Evolutionary conservation across 1,140 invertebrate species (phyloP).

Genomic region (Ostrea denselamellosa): DNA sequence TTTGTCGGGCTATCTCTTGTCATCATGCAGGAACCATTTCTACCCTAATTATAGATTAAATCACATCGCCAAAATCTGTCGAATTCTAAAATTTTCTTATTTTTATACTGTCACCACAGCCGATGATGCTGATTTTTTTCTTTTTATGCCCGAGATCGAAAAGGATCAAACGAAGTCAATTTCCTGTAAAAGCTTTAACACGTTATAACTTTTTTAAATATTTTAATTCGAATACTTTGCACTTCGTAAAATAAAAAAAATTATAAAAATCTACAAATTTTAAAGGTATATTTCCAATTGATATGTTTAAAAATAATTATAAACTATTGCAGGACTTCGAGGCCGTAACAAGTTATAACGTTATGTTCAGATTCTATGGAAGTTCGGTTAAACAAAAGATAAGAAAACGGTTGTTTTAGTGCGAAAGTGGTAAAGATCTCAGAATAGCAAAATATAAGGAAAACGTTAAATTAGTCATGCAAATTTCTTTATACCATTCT

Average conservation of each 20-base stretch:
- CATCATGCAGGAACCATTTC: conserved; percentile 13
- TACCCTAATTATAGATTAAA: conserved; percentile 38
- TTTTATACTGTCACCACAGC: conserved; percentile 23
- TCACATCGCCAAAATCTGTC: conserved; percentile 37
- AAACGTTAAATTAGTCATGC: too few relatives aligned
- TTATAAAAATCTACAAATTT: too few relatives aligned
- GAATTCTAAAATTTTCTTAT: conserved; percentile 26
- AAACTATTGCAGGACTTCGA: too few relatives aligned
- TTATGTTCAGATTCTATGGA: too few relatives aligned
- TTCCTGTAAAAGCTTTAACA: not conserved
- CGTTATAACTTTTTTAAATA: not conserved
- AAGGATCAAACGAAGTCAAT: conserved; percentile 22
- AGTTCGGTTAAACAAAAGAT: too few relatives aligned
- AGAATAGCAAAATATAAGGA: too few relatives aligned
- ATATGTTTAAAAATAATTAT: too few relatives aligned
- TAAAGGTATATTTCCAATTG: too few relatives aligned
- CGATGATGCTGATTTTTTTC: conserved; percentile 11
- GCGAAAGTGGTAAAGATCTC: too few relatives aligned
- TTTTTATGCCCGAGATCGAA: conserved; percentile 23
- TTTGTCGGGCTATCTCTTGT: conserved; percentile 9
- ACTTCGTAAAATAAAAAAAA: not conserved
- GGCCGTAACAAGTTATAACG: too few relatives aligned
- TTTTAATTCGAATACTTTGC: not conserved
- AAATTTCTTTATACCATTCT: too few relatives aligned
- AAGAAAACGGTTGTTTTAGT: too few relatives aligned